Base-by-base conservation (phyloP, 2,888 invertebrate genomes). In the Euzophera pinguis region DNA sequence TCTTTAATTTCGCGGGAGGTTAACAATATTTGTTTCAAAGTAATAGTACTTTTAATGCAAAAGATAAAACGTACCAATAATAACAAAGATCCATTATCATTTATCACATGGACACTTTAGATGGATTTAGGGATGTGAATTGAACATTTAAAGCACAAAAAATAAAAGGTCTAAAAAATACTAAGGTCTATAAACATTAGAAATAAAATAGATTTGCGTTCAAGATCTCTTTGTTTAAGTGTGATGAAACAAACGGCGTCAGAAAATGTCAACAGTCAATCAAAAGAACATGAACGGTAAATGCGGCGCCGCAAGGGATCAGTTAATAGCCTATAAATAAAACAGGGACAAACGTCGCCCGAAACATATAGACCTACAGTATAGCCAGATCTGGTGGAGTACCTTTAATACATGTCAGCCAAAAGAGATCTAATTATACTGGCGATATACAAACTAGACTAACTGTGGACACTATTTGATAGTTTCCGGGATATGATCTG, bases 191-290 rank as follows among this genome's bases (percentile, higher is more conserved):
- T n/a, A n/a, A 3, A 3, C 22, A 22, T 3, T 22, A 3, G 3
- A 22, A 3, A 22, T 22, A 22, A 22, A 22, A 22, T 22, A 22
- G 22, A n/a, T n/a, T 22, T 22, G 22, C 22, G 5, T 22, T 22
- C 22, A 22, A 22, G 14, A 13, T 1, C 39, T 47, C 50, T 50
- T 57, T 56, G 54, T 57, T 43, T 38, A 29, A 37, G 38, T 61
- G 50, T 63, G 60, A 58, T 54, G 58, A 58, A 66, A 66, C 62
- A 58, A 52, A 58, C 59, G 61, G 58, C 62, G 61, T 65, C 64
- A 58, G 61, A 62, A 73, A 75, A 77, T 81, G 81, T 84, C 82
- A 82, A 76, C 81, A 79, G 77, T 75, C 79, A 73, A 84, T 84
- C 78, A 82, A 81, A 81, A 70, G 66, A 64, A 71, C 76, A 71